Percentiles rank a stretch among this genome's conserved stretches.
These are phyloP conservation scores for Vannuccia rotundouncinata DNA, from an alignment of 2,888 invertebrate genomes.

Conservation along the genomic window DNA sequence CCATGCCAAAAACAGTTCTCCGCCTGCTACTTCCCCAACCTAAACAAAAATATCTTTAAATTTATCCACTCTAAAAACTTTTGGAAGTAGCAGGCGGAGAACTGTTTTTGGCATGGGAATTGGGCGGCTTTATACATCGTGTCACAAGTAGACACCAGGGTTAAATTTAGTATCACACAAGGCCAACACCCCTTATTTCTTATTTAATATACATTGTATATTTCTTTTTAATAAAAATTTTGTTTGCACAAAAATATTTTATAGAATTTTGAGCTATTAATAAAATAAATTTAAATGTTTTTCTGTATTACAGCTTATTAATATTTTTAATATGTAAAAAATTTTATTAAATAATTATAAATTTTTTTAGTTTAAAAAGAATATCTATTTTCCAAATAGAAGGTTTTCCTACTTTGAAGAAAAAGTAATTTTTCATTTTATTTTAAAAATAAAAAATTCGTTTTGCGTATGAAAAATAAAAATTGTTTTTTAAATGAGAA, in stretches of 20 bases:
- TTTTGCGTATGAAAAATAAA: conserved; percentile 2
- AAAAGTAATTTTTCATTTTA: not conserved
- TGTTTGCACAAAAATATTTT: not conserved
- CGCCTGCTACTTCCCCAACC: not conserved
- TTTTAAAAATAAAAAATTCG: conserved; percentile 22
- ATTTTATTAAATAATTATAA: not conserved
- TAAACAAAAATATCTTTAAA: not conserved
- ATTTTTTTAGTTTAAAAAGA: conserved; percentile 21
- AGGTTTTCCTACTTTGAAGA: not conserved
- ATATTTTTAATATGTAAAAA: not conserved
- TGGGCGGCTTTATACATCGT: not conserved
- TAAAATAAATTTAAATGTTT: not conserved
- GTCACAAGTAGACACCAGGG: not conserved
- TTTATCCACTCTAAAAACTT: not conserved
- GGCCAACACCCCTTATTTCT: not conserved
- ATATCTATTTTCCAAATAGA: not conserved
- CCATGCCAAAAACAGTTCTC: not conserved
- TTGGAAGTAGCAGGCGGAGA: not conserved
- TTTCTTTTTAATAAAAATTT: not conserved
- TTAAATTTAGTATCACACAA: not conserved
- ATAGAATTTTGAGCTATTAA: not conserved
- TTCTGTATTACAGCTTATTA: not conserved
- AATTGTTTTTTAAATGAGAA: not conserved
- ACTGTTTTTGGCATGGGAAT: not conserved
- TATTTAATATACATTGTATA: not conserved